Evolutionary conservation across 2,888 invertebrate species (phyloP), one percentile per base, ranked within the genome.

Genomic region (Xiphydria camelus): DNA sequence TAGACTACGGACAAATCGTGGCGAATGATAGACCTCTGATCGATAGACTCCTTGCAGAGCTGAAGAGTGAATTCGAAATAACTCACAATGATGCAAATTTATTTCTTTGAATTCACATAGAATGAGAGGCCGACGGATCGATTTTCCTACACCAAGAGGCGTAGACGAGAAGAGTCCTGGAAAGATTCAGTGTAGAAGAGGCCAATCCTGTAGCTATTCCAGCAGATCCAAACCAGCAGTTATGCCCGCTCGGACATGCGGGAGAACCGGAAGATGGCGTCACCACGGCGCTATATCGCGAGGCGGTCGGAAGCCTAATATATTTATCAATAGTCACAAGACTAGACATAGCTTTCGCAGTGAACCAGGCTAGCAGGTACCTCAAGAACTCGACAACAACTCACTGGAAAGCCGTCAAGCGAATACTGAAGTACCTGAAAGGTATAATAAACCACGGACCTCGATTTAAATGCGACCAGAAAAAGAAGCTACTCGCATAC

Each of bases 1-100:
- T 70, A n/a, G 69, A 70, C 32, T 67, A 68, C 50, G 64, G 66
- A 4, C 41, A 70, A n/a, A 45, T 66, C 4, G 55, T 50, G 5
- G 34, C 55, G 4, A 51, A 36, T 2, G 18, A 45, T 7, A 22
- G 51, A 18, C 26, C 35, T 3, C 29, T 32, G 19, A 45, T 57
- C 12, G 22, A 57, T 1, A 10, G 34, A 4, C 50, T 67, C 10
- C 23, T 62, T 1, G n/a, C 31, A 1, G 22, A 45, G 0, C 26
- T 56, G 2, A 31, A 18, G 9, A 6, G 21, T 0, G 41, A 49
- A 6, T 41, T 62, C 10, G 44, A 55, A 29, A 51, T 55, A 5
- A 49, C 19, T 0, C 25, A 37, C 12, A 26, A 32, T 9, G 37
- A 48, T 4, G 31, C 46, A 4, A 26, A 45, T 14, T 25, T 45